Evolutionary conservation across 2,113 vertebrate genomes (phyloP), one percentile per base, ranked within the genome.

Genomic region (Rafetus swinhoei): DNA sequence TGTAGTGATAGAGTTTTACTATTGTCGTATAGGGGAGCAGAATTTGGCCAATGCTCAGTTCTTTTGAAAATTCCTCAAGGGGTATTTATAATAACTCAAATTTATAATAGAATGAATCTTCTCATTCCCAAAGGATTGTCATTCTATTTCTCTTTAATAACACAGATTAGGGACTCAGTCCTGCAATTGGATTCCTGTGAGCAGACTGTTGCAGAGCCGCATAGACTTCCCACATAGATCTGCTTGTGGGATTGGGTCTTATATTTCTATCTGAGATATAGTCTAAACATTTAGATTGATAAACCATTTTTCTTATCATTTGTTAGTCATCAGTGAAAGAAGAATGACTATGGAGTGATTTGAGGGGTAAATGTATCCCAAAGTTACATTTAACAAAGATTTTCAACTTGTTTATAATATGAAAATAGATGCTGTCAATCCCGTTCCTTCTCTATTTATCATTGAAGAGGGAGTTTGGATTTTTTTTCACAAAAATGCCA

Each of bases 311-410:
- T 74, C 83, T 55, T 79, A 32, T 22, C 19, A 54, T 19, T 85
- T 87, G 32, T 93, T 74, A 83, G 82, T 69, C 27, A 87, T 16
- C 25, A 93, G 19, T 89, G 69, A 62, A 53, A 84, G 12, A 83
- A 54, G 45, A 72, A 93, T 56, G 60, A 82, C 92, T 86, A 59
- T 86, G 87, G 62, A 92, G 19, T 86, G 60, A 62, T 54, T 15
- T 79, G 60, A 62, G 92, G n/a, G 45, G 59, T 86, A 90, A 91
- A 87, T 89, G 13, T 84, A 54, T 87, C n/a, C 32, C 79, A 86
- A 84, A 52, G 13, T 80, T 69, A 35, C 39, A 10, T 77, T 94
- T 53, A 80, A 53, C 82, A 25, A 45, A 60, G 32, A 77, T 39
- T 8, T 1, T 74, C 62, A 39, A 54, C 25, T 29, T 81, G 25